Evolutionary conservation across 2,797 vertebrate species (phyloP), one percentile per base, ranked within the genome.

Genomic region (Apodemus agrarius): DNA sequence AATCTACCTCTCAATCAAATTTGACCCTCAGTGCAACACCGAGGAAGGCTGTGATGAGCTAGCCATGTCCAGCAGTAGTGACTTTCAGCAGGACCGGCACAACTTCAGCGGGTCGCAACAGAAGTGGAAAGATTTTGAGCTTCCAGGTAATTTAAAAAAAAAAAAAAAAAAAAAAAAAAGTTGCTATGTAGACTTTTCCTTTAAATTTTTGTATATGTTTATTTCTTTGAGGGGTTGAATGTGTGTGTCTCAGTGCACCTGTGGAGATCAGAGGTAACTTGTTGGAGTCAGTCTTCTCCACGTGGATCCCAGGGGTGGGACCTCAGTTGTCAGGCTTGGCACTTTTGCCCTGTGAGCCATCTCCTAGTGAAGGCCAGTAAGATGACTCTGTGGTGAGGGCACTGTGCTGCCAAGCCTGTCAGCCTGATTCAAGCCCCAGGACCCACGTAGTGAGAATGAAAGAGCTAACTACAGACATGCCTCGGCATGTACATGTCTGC

Each of bases 1-100:
- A 81, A 99, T 99, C 98, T 99, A 99, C 98, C 99, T 99, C 98
- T 99, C 99, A 0, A 97, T 99, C 94, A 99, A 99, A 92, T 99
- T 99, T 81, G 99, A 99, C 96, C 98, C 99, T 0, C 99, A 99
- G 98, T 99, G 99, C 98, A 99, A 99, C 96, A 99, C 99, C 0
- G 99, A 99, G 97, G 99, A 99, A 97, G 99, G 99, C 97, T 99
- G 99, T 72, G 99, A 99, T 0, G 99, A 99, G 96, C 98, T 99
- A 95, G 98, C 99, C 93, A 99, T 99, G 99, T 99, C 99, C 97
- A 99, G 99, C 98, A 99, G 99, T 97, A 98, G 98, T 0, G 99
- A 99, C 93, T 99, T 99, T 97, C 99, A 99, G 97, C 99, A 99
- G 97, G 99, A 99, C 31, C 98, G 99, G 16, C 99, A 99, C 98